Percentiles rank a stretch among this genome's conserved stretches.
Evolutionary conservation across 37 sponge, comb jelly and placozoan genomes (phyloP).

Genomic region (Amphimedon queenslandica): DNA sequence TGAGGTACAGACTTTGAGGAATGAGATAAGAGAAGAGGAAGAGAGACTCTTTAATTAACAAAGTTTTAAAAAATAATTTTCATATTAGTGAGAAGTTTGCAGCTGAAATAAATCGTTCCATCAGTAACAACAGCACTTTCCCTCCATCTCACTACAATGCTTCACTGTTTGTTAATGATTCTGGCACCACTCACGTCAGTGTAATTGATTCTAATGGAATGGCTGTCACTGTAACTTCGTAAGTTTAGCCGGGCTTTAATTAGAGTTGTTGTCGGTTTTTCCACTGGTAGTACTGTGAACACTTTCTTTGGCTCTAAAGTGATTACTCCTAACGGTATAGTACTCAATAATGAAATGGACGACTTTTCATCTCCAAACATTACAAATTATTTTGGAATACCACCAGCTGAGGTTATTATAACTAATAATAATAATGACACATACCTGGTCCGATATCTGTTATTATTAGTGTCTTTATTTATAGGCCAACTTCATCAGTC

Average conservation of each 20-base stretch:
- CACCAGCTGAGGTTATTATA: slow-evolving; percentile 35
- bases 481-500: slow-evolving; percentile 68
- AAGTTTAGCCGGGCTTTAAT: not conserved
- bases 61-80: not conserved
- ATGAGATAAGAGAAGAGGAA: too few relatives aligned
- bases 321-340: slow-evolving; percentile 73
- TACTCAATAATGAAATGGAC: slow-evolving; percentile 95
- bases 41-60: not conserved
- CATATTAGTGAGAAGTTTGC: not conserved
- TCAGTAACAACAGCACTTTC: slow-evolving; percentile 48
- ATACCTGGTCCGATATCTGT: too few relatives aligned
- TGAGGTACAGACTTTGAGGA: too few relatives aligned
- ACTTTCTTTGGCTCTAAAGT: slow-evolving; percentile 75
- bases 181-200: slow-evolving; percentile 79
- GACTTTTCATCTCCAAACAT: slow-evolving; percentile 87
- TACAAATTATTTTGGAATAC: slow-evolving; percentile 55
- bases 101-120: not conserved
- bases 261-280: not conserved
- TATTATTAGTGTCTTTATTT: not conserved
- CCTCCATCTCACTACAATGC: slow-evolving; percentile 46
- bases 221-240: slow-evolving; percentile 87
- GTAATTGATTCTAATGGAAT: slow-evolving; percentile 66
- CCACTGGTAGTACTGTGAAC: slow-evolving; percentile 66
- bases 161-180: slow-evolving; percentile 9
- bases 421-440: too few relatives aligned